Percentiles rank a stretch among this genome's conserved stretches.
phyloP scores from a whole-genome alignment of 2,113 vertebrate genomes.

The Quiscalus mexicanus region DNA sequence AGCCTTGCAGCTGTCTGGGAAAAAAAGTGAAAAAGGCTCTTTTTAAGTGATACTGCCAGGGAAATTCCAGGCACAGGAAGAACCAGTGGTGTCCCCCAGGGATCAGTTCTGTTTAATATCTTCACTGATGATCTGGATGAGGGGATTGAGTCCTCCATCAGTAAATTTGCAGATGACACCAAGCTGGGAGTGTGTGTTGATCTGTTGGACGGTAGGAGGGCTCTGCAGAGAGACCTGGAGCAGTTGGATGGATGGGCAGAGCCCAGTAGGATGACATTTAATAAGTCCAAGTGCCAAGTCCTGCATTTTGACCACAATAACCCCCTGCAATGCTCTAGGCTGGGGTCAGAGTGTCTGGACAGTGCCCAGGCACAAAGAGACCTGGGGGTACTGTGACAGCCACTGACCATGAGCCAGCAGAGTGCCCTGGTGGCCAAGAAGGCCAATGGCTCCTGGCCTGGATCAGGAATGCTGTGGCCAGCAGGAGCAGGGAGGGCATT shows the following conservation, averaged over 20 bases:
- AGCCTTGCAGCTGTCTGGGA: background rate
- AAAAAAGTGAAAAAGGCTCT: background rate
- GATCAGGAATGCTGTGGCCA: background rate
- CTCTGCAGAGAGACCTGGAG: background rate
- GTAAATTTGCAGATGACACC: background rate
- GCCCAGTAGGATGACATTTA: too few relatives aligned
- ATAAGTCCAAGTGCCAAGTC: background rate
- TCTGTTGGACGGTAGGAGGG: background rate
- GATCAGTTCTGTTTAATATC: background rate
- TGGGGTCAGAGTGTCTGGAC: background rate
- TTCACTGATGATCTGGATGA: background rate
- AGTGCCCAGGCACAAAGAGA: background rate
- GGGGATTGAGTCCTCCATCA: background rate
- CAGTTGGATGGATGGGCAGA: accelerated
- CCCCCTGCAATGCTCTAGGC: background rate
- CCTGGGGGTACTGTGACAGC: background rate
- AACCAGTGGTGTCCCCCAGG: background rate
- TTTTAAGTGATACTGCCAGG: background rate
- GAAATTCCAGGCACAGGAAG: background rate
- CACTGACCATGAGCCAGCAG: too few relatives aligned
- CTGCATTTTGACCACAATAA: background rate
- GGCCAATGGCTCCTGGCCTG: background rate
- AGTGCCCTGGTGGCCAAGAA: background rate
- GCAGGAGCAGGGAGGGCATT: background rate
- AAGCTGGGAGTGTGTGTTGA: accelerated